phyloP scores from a whole-genome alignment of 2,888 invertebrate genomes.

The Geotrupes spiniger region DNA sequence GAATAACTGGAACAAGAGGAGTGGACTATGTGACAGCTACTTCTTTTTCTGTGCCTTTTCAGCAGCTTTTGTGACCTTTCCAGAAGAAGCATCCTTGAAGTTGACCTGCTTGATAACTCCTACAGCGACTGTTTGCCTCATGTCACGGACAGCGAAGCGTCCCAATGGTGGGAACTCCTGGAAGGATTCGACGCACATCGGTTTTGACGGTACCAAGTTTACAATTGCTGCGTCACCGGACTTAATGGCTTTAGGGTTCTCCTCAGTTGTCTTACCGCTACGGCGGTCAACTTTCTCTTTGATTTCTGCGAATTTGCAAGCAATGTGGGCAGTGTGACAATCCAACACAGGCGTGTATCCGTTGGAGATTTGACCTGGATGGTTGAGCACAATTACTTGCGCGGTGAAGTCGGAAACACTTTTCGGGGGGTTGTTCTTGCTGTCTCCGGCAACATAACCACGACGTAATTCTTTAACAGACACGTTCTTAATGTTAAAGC shows the following conservation, averaged over 20 bases:
- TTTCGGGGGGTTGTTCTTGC: conserved; percentile 94
- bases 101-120: conserved; percentile 94
- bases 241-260: conserved; percentile 93
- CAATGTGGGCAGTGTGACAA: conserved; percentile 99
- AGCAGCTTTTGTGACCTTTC: conserved; percentile 99
- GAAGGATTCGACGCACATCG: conserved; percentile 99
- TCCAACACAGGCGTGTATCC: conserved; percentile 99
- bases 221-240: conserved; percentile 98
- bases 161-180: conserved; percentile 97
- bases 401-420: conserved; percentile 93
- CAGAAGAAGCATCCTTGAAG: conserved; percentile 84
- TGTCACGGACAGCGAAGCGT: conserved; percentile 99
- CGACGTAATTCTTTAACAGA: conserved; percentile 99
- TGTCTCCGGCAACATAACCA: conserved; percentile 98
- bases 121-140: conserved; percentile 99
- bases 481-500: conserved; percentile 99
- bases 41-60: conserved; percentile 97
- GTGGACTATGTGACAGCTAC: conserved; percentile 57
- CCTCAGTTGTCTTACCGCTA: conserved; percentile 93
- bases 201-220: conserved; percentile 91
- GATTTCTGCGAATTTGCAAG: conserved; percentile 98
- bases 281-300: conserved; percentile 99
- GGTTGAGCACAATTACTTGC: conserved; percentile 98
- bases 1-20: conserved; percentile 14
- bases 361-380: conserved; percentile 98